Conservation (phyloP, 2,888 invertebrate species). For the Eupithecia abbreviata region DNA sequence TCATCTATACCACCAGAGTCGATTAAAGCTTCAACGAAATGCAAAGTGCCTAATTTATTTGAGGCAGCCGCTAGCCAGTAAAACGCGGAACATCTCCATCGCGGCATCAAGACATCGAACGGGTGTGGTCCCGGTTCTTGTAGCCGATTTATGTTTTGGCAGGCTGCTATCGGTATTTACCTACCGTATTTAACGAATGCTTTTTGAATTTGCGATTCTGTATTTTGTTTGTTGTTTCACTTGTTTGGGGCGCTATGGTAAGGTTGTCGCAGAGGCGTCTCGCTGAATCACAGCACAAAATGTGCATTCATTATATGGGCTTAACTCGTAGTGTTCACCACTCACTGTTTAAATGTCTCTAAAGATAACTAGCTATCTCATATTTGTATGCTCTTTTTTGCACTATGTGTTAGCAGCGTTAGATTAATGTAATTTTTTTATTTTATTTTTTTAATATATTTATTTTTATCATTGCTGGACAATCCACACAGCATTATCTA, state of each 20-base stretch:
- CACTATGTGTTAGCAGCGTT: too few species aligned
- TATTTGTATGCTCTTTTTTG: too few species aligned
- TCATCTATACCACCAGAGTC: not conserved
- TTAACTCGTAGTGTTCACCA: too few species aligned
- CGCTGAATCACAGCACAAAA: too few species aligned
- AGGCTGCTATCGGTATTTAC: slow-evolving; percentile 18
- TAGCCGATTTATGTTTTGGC: slow-evolving; percentile 36
- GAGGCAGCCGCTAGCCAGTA: not conserved
- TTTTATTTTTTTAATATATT: too few species aligned
- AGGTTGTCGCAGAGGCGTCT: too few species aligned
- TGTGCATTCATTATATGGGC: too few species aligned
- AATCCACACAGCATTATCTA: too few species aligned
- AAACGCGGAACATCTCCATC: slow-evolving; percentile 8
- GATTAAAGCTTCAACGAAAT: not conserved
- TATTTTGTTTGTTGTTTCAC: not conserved
- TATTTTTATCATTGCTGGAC: too few species aligned
- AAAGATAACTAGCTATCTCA: too few species aligned
- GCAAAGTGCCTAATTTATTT: not conserved
- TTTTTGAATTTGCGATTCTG: slow-evolving; percentile 8
- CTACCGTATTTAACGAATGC: slow-evolving; percentile 35
- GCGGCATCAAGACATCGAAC: slow-evolving; percentile 30
- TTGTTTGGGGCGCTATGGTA: not conserved
- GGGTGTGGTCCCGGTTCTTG: slow-evolving; percentile 32
- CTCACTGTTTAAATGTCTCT: too few species aligned
- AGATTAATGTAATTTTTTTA: too few species aligned